Percentiles rank a stretch among this genome's conserved stretches.
Evolutionary conservation across 1,140 invertebrate species (phyloP).

Genomic region (Lepidurus couesii): DNA sequence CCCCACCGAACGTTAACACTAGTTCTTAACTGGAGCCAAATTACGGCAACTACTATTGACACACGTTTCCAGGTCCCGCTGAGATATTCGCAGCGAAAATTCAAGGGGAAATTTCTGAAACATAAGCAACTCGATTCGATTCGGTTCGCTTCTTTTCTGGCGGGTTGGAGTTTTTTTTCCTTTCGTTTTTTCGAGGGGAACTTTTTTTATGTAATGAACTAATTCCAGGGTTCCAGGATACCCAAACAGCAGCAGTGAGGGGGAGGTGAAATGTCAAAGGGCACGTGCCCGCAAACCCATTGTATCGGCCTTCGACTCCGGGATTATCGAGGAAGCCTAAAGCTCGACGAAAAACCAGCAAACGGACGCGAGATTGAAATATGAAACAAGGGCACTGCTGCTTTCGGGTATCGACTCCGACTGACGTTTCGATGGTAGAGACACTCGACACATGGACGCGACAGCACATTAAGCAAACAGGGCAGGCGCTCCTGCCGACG

Average conservation of each 20-base stretch:
- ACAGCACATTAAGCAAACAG: slow-evolving; percentile 19
- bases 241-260: not conserved
- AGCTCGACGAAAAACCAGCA: not conserved
- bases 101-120: too few species aligned
- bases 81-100: too few species aligned
- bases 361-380: not conserved
- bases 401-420: not conserved
- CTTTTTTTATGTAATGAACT: too few species aligned
- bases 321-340: not conserved
- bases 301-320: not conserved
- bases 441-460: slow-evolving; percentile 13
- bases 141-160: too few species aligned
- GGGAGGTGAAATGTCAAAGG: slow-evolving; percentile 1
- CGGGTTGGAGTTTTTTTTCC: too few species aligned
- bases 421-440: slow-evolving; percentile 16
- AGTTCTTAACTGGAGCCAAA: not conserved
- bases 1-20: not conserved
- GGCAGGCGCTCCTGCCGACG: slow-evolving; percentile 7
- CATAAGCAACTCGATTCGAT: too few species aligned
- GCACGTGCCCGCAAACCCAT: slow-evolving; percentile 1
- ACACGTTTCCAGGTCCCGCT: too few species aligned
- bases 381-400: not conserved
- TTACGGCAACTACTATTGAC: too few species aligned
- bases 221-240: too few species aligned
- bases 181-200: too few species aligned